Percentiles rank a stretch among this genome's conserved stretches.
Evolutionary conservation across 2,888 invertebrate genomes (phyloP).

Genomic region (Lysandra bellargus): DNA sequence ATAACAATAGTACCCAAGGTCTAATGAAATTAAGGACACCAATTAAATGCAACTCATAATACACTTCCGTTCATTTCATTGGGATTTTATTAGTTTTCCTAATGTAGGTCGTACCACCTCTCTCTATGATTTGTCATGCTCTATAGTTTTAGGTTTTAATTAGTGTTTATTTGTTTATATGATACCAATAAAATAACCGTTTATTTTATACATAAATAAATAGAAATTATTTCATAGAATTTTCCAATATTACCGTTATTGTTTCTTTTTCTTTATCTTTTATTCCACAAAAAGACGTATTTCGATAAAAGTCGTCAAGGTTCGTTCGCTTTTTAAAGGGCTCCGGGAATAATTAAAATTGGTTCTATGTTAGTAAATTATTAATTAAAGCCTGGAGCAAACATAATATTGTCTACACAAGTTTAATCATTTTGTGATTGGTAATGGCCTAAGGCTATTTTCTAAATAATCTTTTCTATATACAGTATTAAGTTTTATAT

Average conservation of each 20-base stretch:
- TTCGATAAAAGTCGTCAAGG: not conserved
- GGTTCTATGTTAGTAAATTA: not conserved
- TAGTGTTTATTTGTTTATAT: too few relatives aligned
- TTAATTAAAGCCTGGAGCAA: not conserved
- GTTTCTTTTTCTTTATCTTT: too few relatives aligned
- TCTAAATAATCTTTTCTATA: not conserved
- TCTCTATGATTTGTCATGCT: not conserved
- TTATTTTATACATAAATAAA: too few relatives aligned
- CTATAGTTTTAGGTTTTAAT: not conserved
- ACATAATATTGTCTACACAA: not conserved
- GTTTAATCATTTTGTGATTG: not conserved
- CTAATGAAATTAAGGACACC: conserved; percentile 40
- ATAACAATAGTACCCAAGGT: conserved; percentile 45
- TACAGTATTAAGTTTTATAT: too few relatives aligned
- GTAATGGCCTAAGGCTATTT: not conserved
- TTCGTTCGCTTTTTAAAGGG: not conserved
- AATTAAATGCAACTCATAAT: conserved; percentile 25
- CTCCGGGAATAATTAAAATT: not conserved
- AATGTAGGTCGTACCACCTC: not conserved
- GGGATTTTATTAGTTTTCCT: not conserved
- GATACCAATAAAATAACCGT: too few relatives aligned
- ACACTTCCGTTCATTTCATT: not conserved
- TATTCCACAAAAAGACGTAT: too few relatives aligned
- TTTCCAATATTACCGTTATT: too few relatives aligned
- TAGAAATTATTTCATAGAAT: too few relatives aligned